Evolutionary conservation across 2,113 vertebrate species (phyloP).

Genomic region (Gallinago undulata): DNA sequence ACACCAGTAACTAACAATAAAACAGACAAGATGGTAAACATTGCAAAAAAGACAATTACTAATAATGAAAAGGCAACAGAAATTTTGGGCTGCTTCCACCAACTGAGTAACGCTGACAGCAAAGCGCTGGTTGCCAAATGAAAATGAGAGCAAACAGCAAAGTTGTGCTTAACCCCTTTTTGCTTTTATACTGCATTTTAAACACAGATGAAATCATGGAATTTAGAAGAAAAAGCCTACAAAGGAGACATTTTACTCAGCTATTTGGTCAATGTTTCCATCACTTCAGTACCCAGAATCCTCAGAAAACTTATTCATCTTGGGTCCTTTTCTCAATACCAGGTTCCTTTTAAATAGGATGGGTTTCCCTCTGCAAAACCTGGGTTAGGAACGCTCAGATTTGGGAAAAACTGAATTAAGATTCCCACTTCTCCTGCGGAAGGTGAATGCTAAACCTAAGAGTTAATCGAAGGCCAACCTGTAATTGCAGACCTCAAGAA

Average conservation of each 20-base stretch:
- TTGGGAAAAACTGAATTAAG: neutral
- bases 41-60: constrained; percentile 49
- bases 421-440: neutral
- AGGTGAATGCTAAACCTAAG: neutral
- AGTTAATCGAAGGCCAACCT: neutral
- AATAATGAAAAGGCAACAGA: constrained; percentile 53
- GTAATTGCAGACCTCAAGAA: neutral
- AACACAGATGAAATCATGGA: constrained; percentile 53
- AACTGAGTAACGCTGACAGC: constrained; percentile 55
- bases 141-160: constrained; percentile 37
- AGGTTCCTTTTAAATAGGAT: neutral
- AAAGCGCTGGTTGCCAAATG: constrained; percentile 38
- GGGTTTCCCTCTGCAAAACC: neutral
- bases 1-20: neutral
- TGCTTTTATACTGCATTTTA: neutral
- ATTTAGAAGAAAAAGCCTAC: constrained; percentile 20
- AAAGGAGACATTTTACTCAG: constrained; percentile 51
- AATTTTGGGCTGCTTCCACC: constrained; percentile 38
- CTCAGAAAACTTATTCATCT: constrained; percentile 18
- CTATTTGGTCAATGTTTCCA: constrained; percentile 50
- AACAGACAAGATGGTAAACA: constrained; percentile 41
- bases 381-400: neutral
- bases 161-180: constrained; percentile 57
- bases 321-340: neutral
- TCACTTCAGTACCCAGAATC: constrained; percentile 64